A percentile compares a stretch with the other conserved stretches of the same genome.
These are phyloP conservation scores for Pachyseris speciosa DNA, from an alignment of 64 coral and sea anemone genomes.

Conservation along the genomic window DNA sequence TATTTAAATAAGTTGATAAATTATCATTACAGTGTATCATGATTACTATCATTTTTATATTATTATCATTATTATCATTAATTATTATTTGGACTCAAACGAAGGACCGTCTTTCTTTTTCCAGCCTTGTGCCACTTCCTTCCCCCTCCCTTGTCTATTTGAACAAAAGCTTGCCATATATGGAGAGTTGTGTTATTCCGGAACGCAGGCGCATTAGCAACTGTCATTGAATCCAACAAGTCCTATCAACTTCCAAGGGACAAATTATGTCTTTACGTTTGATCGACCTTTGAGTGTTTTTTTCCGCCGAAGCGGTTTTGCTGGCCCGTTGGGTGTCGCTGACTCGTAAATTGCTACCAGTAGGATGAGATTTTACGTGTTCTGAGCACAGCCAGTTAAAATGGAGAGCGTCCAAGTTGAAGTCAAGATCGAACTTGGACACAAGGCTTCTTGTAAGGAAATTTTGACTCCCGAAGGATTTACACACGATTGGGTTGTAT, in stretches of 20 bases:
- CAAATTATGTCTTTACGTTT: not conserved
- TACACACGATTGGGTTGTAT: conserved; percentile 95
- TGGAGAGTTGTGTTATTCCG: not conserved
- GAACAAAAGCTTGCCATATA: conserved; percentile 27
- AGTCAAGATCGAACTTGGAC: conserved; percentile 97
- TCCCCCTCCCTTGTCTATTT: not conserved
- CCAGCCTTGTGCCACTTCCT: no score
- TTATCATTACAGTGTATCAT: no score
- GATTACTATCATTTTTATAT: no score
- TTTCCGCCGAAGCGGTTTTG: not conserved
- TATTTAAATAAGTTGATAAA: no score
- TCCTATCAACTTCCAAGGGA: not conserved
- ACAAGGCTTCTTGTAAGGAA: conserved; percentile 92
- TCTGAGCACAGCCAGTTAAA: not conserved
- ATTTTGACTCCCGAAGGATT: conserved; percentile 86
- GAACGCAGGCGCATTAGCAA: conserved; percentile 14
- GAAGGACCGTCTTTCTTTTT: not conserved
- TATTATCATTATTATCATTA: no score
- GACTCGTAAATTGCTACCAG: conserved; percentile 28
- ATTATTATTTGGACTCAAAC: no score
- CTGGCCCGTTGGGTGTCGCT: not conserved
- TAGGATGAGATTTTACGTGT: conserved; percentile 45
- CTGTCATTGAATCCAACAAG: conserved; percentile 4
- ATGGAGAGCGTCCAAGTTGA: conserved; percentile 69
- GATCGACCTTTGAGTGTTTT: not conserved